Evolutionary conservation across 2,888 invertebrate genomes (phyloP).

Genomic region (Oxyteleia sp.): DNA sequence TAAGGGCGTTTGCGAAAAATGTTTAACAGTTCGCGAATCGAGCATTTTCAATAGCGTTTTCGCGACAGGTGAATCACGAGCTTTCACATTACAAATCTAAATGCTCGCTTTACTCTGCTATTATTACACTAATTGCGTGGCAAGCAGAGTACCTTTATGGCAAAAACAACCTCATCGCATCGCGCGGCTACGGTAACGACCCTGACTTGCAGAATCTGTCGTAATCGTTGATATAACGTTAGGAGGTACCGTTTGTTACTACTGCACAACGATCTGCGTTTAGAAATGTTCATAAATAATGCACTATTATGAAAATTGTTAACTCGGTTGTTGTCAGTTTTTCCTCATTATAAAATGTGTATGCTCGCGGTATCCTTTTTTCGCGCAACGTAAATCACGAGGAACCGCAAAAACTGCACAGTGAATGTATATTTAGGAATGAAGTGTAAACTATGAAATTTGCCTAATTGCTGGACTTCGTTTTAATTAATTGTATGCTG

Average conservation of each 20-base stretch:
- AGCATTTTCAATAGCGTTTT: conserved; percentile 57
- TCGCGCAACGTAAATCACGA: conserved; percentile 15
- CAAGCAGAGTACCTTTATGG: conserved; percentile 63
- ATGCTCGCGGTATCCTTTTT: conserved; percentile 9
- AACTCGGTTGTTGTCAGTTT: conserved; percentile 40
- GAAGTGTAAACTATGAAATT: no score
- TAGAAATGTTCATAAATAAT: conserved; percentile 60
- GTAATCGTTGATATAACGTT: conserved; percentile 70
- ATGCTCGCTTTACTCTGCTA: conserved; percentile 67
- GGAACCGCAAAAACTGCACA: conserved; percentile 20
- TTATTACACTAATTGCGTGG: conserved; percentile 72
- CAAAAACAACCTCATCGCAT: conserved; percentile 72
- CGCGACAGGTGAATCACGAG: conserved; percentile 70
- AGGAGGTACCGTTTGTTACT: conserved; percentile 59
- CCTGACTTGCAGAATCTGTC: conserved; percentile 71
- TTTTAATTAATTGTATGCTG: no score
- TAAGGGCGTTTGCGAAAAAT: conserved; percentile 46
- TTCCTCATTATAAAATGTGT: conserved; percentile 10
- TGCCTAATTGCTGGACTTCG: no score
- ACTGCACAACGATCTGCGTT: conserved; percentile 50
- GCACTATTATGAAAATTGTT: conserved; percentile 51
- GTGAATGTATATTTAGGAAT: no score
- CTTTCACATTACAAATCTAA: conserved; percentile 65
- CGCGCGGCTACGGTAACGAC: conserved; percentile 64
- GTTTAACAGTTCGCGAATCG: conserved; percentile 34